Evolutionary conservation across 2,888 invertebrate genomes (phyloP), one percentile per base, ranked within the genome.

Genomic region (Julus scandinavius): DNA sequence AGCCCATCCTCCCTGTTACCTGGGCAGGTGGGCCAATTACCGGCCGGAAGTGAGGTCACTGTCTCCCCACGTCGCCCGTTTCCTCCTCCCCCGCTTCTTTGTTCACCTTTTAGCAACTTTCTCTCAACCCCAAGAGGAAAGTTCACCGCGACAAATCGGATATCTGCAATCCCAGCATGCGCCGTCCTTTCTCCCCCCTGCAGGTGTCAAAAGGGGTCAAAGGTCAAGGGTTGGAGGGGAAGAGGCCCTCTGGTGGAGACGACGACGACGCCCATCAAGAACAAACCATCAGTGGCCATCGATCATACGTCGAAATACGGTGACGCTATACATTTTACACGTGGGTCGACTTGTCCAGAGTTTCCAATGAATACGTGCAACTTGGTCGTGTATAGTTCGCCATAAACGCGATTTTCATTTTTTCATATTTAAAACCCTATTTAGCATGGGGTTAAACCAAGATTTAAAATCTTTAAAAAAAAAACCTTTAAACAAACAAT

Each of bases 1-100:
- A 72, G 72, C 72, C 72, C 29, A 20, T n/a, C 72, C 72, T 63
- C 63, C 72, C 72, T 72, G 72, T 72, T 72, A 72, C 72, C 72
- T 72, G 72, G 49, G 85, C 85, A 85, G 85, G 85, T 85, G 85
- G 85, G 85, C 85, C 85, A 85, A 85, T 85, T 85, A 85, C 45
- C 41, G 85, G 11, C 85, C 85, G 85, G 85, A 85, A 85, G 85
- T 85, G 85, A 85, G 85, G 85, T 85, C 85, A 85, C 45, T 85
- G 85, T 49, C 49, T 85, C 49, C 85, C 49, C 38, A n/a, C 85
- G 17, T 85, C 85, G 40, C 45, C 85, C 49, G 41, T 41, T 49
- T 45, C 85, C 85, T 85, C 85, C 49, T 85, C 85, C 29, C 29
- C 29, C 85, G 17, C 85, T 85, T 49, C 85, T 85, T 49, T 49